Evolutionary conservation across 2,888 invertebrate species (phyloP), one percentile per base, ranked within the genome.

Genomic region (Drosophila nigritarsus): DNA sequence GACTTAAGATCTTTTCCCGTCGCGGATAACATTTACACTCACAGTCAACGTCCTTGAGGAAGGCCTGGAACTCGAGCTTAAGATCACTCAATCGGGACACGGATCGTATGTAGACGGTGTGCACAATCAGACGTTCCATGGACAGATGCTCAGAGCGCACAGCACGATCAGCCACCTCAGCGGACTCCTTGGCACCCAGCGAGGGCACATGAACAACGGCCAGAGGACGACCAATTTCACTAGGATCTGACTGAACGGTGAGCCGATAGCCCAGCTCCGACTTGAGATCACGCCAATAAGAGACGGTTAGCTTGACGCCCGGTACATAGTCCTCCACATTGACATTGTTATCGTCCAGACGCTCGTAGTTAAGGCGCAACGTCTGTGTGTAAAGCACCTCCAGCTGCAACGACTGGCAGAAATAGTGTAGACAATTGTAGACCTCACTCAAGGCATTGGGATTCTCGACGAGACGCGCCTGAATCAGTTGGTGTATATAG

Each of bases 341-440:
- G 66, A 98, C 95, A 91, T 98, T 98, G 91, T 98, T 98, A 80
- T 97, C 97, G 70, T 98, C 97, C 29, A 99, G 94, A 9, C 99
- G 95, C 90, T 98, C 98, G 50, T 97, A 95, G 88, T 98, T 97
- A 55, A 99, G 94, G 54, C 98, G 95, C 84, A 98, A 94, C 0
- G 98, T 97, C 94, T 99, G 97, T 1, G 97, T 97, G 91, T 97
- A 97, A 5, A 98, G 93, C 8, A 96, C 96, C 93, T 99, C 99
- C 36, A 99, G 94, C 90, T 99, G 99, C 34, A 99, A 94, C 0
- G 98, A 97, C 89, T 99, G 98, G 91, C 99, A 98, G 93, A 99
- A 99, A 91, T 96, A 97, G 80, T 98, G 98, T 38, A 99, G 94
- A 71, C 96, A 96, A 88, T 96, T 96, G 92, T 97, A 98, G 0